These are phyloP conservation scores for Motacilla tschutschensis DNA, from an alignment of 2,113 vertebrate species.

Conservation along the genomic window DNA sequence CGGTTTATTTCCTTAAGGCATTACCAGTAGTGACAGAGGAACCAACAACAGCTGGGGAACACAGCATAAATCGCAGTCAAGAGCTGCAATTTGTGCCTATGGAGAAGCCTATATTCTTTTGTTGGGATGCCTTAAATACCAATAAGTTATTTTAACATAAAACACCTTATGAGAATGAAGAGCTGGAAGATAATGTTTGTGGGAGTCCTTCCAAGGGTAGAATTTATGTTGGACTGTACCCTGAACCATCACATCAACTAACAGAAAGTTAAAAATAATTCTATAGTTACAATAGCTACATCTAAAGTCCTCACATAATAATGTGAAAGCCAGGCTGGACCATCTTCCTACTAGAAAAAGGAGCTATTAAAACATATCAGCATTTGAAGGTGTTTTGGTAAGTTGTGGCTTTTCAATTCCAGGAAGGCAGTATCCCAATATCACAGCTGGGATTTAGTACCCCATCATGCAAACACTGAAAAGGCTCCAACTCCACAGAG, in stretches of 20 bases:
- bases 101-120: neutral
- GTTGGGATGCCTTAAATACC: neutral
- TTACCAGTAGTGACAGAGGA: neutral
- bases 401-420: neutral
- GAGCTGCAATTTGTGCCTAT: neutral
- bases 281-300: neutral
- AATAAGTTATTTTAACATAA: neutral
- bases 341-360: neutral
- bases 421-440: neutral
- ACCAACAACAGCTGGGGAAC: neutral
- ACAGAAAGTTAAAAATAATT: neutral
- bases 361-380: neutral
- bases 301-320: neutral
- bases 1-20: neutral
- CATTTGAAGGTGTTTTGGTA: neutral
- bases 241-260: neutral
- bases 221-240: neutral
- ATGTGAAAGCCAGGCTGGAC: neutral
- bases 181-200: neutral
- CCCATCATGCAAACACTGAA: neutral
- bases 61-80: neutral
- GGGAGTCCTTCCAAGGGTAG: neutral
- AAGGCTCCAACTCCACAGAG: neutral
- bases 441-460: neutral
- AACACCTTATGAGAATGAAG: neutral